Percentiles rank a stretch among this genome's conserved stretches.
Conservation (phyloP, 2,797 vertebrate species). For the Thripadectes ignobilis region DNA sequence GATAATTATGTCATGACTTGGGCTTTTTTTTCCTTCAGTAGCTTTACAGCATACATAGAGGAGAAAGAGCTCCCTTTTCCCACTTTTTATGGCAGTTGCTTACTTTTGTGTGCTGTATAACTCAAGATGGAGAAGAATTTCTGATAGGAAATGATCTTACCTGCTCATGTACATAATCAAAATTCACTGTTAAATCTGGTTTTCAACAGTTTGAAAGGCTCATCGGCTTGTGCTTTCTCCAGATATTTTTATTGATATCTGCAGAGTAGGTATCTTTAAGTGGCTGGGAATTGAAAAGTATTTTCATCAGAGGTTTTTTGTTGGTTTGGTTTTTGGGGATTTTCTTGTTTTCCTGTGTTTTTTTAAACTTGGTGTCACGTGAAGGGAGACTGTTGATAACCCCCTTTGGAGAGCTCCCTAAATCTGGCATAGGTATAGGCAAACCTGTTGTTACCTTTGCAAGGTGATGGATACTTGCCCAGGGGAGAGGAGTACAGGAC, state of each 20-base stretch:
- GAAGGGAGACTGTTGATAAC: neutral
- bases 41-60: accelerated
- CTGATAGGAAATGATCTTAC: neutral
- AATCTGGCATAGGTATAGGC: neutral
- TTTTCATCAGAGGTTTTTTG: accelerated
- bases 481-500: neutral
- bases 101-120: neutral
- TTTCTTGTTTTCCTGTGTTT: neutral
- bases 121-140: neutral
- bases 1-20: neutral
- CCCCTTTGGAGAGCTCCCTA: neutral
- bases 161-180: accelerated
- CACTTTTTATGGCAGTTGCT: neutral
- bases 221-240: neutral
- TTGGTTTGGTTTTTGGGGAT: neutral
- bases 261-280: neutral
- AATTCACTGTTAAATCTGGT: neutral
- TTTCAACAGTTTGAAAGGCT: neutral
- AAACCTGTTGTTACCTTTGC: neutral
- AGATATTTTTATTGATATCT: neutral
- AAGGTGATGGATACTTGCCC: neutral
- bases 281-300: neutral
- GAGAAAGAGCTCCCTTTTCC: neutral
- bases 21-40: neutral
- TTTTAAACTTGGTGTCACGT: neutral